Percentiles rank a stretch among this genome's conserved stretches.
These are phyloP conservation scores for Brassicogethes aeneus DNA, from an alignment of 2,888 invertebrate genomes.

Conservation along the genomic window DNA sequence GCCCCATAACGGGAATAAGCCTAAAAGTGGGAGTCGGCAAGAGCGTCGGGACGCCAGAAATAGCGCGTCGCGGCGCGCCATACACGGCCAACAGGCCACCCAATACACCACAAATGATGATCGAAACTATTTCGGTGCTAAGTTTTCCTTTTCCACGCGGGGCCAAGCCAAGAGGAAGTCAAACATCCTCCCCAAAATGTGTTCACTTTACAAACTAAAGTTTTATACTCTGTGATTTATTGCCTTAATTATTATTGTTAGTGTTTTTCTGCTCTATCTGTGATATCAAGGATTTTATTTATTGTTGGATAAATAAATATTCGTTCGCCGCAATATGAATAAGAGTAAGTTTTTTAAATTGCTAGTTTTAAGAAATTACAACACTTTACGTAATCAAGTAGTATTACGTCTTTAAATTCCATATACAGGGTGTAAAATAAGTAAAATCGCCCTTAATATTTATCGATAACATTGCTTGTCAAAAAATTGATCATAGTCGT, in stretches of 20 bases:
- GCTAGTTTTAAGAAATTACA: conserved; percentile 15
- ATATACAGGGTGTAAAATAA: too few species aligned
- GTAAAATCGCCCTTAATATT: too few species aligned
- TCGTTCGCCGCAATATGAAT: too few species aligned
- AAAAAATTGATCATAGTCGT: too few species aligned
- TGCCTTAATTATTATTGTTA: not conserved
- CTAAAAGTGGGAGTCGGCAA: conserved; percentile 33
- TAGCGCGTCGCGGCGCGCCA: conserved; percentile 36
- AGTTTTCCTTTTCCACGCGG: conserved; percentile 5
- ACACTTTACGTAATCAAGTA: conserved; percentile 12
- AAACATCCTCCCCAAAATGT: conserved; percentile 3
- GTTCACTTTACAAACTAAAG: not conserved
- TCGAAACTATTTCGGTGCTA: conserved; percentile 15
- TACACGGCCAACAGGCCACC: conserved; percentile 31
- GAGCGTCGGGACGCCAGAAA: conserved; percentile 37
- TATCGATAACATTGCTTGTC: too few species aligned
- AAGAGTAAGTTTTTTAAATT: conserved; percentile 12
- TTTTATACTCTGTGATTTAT: too few species aligned
- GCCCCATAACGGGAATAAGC: conserved; percentile 56
- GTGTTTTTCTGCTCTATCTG: not conserved
- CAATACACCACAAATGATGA: conserved; percentile 9
- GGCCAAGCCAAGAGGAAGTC: too few species aligned
- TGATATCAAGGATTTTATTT: not conserved
- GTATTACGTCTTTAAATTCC: too few species aligned
- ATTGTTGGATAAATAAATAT: too few species aligned